Percentiles rank a stretch among this genome's conserved stretches.
Evolutionary conservation across 1,140 invertebrate genomes (phyloP).

Genomic region (Elymnias hypermnestra): DNA sequence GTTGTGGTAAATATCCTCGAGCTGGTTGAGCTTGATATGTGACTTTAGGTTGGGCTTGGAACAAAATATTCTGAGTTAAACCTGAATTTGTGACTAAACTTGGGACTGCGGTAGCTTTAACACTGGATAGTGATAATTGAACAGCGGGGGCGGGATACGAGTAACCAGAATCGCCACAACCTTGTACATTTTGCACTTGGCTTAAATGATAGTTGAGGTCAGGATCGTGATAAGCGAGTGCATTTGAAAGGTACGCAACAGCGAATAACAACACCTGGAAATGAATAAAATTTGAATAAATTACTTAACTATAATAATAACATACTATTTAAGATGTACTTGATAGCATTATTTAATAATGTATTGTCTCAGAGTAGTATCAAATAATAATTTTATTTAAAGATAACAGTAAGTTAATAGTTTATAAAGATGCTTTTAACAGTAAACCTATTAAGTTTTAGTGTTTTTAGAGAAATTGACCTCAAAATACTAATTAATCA

Average conservation of each 20-base stretch:
- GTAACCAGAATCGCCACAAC: conserved; percentile 58
- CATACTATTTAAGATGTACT: neutral
- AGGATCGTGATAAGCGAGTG: conserved; percentile 66
- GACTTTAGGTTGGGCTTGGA: conserved; percentile 23
- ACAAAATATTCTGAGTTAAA: conserved; percentile 26
- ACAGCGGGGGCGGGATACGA: conserved; percentile 57
- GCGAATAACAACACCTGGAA: conserved; percentile 52
- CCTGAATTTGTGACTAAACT: conserved; percentile 20
- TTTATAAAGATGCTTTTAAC: no score
- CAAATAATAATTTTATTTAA: no score
- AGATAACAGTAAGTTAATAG: no score
- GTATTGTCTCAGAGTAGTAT: no score
- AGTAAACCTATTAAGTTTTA: no score
- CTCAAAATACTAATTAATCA: no score
- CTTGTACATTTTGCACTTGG: conserved; percentile 48
- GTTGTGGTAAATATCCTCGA: conserved; percentile 23
- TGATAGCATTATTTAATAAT: no score
- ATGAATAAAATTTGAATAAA: conserved; percentile 18
- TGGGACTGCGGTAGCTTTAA: conserved; percentile 33
- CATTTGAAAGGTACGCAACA: conserved; percentile 31
- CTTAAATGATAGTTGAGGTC: conserved; percentile 69
- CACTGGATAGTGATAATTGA: conserved; percentile 44
- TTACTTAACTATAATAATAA: neutral
- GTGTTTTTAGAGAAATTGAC: no score
- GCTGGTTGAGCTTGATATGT: conserved; percentile 19